Conservation (phyloP, 2,797 vertebrate genomes). For the Arnoldichthys spilopterus region DNA sequence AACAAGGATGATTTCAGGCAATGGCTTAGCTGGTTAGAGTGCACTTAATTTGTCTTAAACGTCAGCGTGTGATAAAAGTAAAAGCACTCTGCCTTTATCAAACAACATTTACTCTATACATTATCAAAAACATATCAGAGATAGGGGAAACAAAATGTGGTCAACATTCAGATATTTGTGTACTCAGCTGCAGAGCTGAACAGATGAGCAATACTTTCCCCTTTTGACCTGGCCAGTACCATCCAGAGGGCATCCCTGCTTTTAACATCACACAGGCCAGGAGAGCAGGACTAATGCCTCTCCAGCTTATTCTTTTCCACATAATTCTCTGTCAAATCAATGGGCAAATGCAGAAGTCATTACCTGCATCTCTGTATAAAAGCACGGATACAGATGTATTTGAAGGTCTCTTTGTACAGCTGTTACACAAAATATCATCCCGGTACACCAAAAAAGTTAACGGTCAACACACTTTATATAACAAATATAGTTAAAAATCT, state of each 20-base stretch:
- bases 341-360: constrained; percentile 3
- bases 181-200: constrained; percentile 21
- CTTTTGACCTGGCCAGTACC: constrained; percentile 20
- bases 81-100: not conserved
- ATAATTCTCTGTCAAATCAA: constrained; percentile 23
- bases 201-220: constrained; percentile 29
- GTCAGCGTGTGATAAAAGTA: not conserved
- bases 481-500: not conserved
- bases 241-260: constrained; percentile 36
- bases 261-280: constrained; percentile 7
- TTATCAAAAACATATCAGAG: not conserved
- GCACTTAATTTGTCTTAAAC: constrained; percentile 2
- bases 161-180: constrained; percentile 5
- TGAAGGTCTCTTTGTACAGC: constrained; percentile 9
- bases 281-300: constrained; percentile 9
- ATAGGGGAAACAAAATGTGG: constrained; percentile 3
- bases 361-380: not conserved
- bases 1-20: constrained; percentile 32
- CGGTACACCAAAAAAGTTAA: not conserved
- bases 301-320: not conserved
- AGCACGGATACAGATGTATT: constrained; percentile 8
- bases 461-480: too few species aligned
- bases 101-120: not conserved
- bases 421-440: not conserved
- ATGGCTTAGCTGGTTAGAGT: constrained; percentile 17